Percentiles rank a stretch among this genome's conserved stretches.
Evolutionary conservation across 1,140 invertebrate genomes (phyloP).

Genomic region (Galendromus occidentalis): DNA sequence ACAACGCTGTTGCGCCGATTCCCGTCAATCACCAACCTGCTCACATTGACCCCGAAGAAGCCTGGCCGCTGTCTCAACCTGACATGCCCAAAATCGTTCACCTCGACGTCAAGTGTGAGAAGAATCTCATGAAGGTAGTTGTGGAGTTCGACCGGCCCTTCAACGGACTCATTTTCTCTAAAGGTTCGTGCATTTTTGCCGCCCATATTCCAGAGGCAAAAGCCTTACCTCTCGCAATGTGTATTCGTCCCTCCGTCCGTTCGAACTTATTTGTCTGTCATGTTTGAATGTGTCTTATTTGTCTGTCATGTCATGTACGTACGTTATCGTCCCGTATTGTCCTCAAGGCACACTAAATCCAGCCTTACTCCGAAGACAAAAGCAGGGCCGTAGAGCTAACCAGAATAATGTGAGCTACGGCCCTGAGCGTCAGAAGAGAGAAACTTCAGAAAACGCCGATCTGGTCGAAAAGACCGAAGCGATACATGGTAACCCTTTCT

Average conservation of each 20-base stretch:
- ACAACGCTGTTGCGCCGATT: neutral
- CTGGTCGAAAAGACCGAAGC: too few relatives aligned
- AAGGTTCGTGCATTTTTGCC: slow-evolving; percentile 13
- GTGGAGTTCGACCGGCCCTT: slow-evolving; percentile 25
- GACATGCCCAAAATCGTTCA: slow-evolving; percentile 24
- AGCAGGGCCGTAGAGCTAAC: neutral
- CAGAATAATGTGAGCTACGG: slow-evolving; percentile 1
- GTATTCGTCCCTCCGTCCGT: neutral
- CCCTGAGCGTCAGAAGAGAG: neutral
- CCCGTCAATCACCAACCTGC: slow-evolving; percentile 4
- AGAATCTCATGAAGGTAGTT: slow-evolving; percentile 24
- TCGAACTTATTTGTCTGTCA: neutral
- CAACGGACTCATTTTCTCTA: slow-evolving; percentile 24
- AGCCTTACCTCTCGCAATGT: neutral
- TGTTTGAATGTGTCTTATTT: neutral
- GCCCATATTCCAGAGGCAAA: too few relatives aligned
- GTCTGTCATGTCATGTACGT: neutral
- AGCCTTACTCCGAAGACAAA: neutral
- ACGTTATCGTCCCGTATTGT: neutral
- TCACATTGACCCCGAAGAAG: slow-evolving; percentile 13
- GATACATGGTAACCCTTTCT: too few relatives aligned
- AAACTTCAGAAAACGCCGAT: neutral
- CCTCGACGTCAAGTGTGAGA: slow-evolving; percentile 25
- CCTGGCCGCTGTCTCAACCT: slow-evolving; percentile 20
- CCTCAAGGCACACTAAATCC: neutral